Evolutionary conservation across 2,113 vertebrate genomes (phyloP).

Genomic region (Octodon degus): DNA sequence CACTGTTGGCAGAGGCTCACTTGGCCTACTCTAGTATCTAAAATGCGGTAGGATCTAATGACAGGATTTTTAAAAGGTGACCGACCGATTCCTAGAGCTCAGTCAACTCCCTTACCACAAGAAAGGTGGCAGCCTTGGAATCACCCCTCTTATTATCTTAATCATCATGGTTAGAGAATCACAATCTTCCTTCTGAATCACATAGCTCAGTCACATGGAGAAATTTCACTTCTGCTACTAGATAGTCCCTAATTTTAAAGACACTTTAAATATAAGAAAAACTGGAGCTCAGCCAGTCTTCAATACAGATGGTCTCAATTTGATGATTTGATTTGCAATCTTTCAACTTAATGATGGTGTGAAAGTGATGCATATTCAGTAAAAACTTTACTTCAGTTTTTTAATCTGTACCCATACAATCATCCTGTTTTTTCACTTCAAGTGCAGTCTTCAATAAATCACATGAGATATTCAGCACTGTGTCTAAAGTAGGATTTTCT

Average conservation of each 20-base stretch:
- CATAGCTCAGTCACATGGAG: not conserved
- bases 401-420: not conserved
- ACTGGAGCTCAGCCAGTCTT: not conserved
- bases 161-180: not conserved
- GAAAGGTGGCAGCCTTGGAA: not conserved
- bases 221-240: not conserved
- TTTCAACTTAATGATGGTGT: not conserved
- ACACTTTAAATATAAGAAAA: not conserved
- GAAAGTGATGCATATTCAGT: not conserved
- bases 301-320: not conserved
- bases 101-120: not conserved
- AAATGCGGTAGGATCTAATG: not conserved
- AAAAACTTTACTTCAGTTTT: not conserved
- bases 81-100: not conserved
- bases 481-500: not conserved
- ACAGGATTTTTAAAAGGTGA: not conserved
- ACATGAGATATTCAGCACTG: not conserved
- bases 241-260: not conserved
- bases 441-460: not conserved
- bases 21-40: not conserved
- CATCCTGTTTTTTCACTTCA: not conserved
- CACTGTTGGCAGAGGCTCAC: not conserved
- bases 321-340: not conserved
- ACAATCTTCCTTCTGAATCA: not conserved
- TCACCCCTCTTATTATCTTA: not conserved